phyloP scores from a whole-genome alignment of 2,888 invertebrate genomes.

The Apamea epomidion region DNA sequence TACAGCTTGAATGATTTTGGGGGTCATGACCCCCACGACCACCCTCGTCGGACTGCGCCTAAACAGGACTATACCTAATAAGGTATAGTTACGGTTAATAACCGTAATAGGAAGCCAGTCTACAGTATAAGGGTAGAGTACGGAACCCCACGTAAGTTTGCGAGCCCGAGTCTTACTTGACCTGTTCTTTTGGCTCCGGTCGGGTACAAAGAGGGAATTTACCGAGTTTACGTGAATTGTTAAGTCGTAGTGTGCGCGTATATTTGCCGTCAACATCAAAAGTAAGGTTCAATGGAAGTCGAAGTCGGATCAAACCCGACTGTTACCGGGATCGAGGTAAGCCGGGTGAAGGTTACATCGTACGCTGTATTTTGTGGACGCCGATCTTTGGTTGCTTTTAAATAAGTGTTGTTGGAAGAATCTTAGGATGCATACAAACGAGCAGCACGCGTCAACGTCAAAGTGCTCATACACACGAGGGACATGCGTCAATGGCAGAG shows the following conservation, averaged over 20 bases:
- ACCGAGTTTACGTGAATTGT: constrained; percentile 43
- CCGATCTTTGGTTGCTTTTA: constrained; percentile 2
- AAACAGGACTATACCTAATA: neutral
- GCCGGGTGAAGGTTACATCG: constrained; percentile 22
- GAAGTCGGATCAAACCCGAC: constrained; percentile 15
- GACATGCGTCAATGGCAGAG: too few relatives aligned
- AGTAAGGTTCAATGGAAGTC: constrained; percentile 22
- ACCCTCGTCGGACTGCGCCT: too few relatives aligned
- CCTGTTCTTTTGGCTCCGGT: constrained; percentile 16
- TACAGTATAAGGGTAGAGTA: neutral
- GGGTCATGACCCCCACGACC: too few relatives aligned
- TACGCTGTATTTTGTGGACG: neutral
- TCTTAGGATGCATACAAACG: neutral
- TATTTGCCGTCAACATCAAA: constrained; percentile 53
- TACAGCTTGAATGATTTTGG: too few relatives aligned
- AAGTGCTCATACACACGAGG: too few relatives aligned
- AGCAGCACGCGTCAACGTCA: neutral
- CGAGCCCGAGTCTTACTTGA: neutral
- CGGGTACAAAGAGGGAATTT: constrained; percentile 38
- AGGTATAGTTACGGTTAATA: too few relatives aligned
- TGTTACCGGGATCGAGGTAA: constrained; percentile 21
- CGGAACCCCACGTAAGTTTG: neutral
- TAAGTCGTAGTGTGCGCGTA: constrained; percentile 27
- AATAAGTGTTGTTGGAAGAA: neutral
- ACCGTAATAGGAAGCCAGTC: neutral